Conservation (phyloP, 2,797 vertebrate species). For the Enteromius unitaeniatus region DNA sequence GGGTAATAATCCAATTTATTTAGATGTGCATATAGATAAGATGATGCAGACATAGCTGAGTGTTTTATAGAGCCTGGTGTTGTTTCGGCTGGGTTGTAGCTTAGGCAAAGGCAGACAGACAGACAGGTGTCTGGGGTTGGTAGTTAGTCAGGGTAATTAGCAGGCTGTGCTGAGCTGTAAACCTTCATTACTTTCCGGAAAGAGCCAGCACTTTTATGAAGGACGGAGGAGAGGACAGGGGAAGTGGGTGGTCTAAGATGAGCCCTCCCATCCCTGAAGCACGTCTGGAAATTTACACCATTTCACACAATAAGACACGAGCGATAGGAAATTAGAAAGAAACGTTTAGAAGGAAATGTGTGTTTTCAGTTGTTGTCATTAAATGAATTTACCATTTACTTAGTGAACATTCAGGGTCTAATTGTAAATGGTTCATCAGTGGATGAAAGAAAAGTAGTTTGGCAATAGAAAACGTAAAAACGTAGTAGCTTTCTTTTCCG, state of each 20-base stretch:
- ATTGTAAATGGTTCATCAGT: not conserved
- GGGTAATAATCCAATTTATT: not conserved
- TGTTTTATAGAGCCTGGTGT: constrained; percentile 2
- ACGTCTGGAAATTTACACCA: constrained; percentile 57
- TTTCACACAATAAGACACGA: constrained; percentile 13
- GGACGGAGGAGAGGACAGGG: constrained; percentile 54
- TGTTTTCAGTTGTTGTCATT: constrained; percentile 2
- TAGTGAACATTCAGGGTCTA: not conserved
- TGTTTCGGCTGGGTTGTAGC: constrained; percentile 36
- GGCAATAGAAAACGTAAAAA: not conserved
- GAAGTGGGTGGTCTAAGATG: constrained; percentile 55
- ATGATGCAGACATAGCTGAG: constrained; percentile 9
- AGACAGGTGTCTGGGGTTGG: constrained; percentile 85
- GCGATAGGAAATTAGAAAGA: not conserved
- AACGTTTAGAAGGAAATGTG: not conserved
- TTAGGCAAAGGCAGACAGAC: constrained; percentile 44
- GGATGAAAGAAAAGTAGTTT: not conserved
- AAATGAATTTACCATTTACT: not conserved
- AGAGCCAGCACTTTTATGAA: constrained; percentile 64
- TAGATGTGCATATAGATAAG: not conserved
- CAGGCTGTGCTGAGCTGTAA: constrained; percentile 59
- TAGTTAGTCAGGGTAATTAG: constrained; percentile 81
- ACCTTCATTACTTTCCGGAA: constrained; percentile 60
- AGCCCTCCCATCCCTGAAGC: constrained; percentile 55
- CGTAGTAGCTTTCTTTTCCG: not conserved